phyloP scores from a whole-genome alignment of 1,140 invertebrate species.

The Rhagoletis pomonella region DNA sequence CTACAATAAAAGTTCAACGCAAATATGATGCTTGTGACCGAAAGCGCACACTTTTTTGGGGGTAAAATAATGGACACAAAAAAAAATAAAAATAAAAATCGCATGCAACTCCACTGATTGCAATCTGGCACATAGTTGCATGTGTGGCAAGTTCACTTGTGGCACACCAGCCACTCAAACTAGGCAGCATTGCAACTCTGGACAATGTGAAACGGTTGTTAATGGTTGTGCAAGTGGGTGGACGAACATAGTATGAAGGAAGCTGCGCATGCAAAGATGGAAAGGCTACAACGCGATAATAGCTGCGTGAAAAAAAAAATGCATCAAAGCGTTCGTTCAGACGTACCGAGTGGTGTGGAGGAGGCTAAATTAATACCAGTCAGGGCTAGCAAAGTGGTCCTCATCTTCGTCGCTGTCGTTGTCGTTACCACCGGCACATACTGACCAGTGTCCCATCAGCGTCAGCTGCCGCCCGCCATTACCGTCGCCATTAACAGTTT shows the following conservation, averaged over 20 bases:
- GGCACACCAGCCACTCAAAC: constrained; percentile 39
- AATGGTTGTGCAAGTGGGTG: background rate
- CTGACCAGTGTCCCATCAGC: constrained; percentile 4
- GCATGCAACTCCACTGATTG: background rate
- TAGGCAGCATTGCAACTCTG: background rate
- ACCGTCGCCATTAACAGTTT: constrained; percentile 32
- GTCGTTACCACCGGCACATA: background rate
- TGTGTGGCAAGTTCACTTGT: constrained; percentile 34
- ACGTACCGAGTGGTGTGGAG: background rate
- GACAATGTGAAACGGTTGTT: background rate
- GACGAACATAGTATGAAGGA: background rate
- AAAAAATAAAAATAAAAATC: background rate
- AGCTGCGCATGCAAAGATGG: background rate
- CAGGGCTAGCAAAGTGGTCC: background rate
- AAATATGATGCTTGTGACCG: constrained; percentile 8
- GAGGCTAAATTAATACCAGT: background rate
- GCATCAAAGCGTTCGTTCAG: background rate
- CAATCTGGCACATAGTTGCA: background rate
- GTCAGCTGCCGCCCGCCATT: constrained; percentile 31
- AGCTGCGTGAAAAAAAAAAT: background rate
- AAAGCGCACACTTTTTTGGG: background rate
- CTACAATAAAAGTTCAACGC: background rate
- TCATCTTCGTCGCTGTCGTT: background rate
- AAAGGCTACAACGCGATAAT: background rate
- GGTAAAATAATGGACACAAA: background rate